These are phyloP conservation scores for Ametastegia equiseti DNA, from an alignment of 2,888 invertebrate species.

Conservation along the genomic window DNA sequence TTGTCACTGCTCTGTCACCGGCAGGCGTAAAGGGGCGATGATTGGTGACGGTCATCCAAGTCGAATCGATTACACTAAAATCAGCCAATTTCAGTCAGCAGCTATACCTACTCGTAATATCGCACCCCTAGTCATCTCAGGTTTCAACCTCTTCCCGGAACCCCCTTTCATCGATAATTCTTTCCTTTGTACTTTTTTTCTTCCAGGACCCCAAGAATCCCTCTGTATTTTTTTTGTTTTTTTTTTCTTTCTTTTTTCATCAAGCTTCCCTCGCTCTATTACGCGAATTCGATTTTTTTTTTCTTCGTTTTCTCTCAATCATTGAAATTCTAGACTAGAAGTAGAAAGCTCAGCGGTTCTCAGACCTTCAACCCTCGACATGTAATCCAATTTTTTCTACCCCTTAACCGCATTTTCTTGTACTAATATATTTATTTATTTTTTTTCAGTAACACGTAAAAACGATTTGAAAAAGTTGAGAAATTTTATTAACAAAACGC, in stretches of 20 bases:
- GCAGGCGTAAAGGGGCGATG: constrained; percentile 34
- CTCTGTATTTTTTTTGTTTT: background rate
- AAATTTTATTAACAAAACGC: no score
- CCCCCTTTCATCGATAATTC: background rate
- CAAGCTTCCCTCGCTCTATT: background rate
- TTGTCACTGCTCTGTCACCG: constrained; percentile 47
- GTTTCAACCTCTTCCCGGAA: background rate
- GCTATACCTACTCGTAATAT: background rate
- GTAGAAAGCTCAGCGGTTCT: background rate
- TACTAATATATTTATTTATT: no score
- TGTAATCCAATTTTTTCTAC: background rate
- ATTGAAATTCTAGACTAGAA: background rate
- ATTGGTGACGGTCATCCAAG: constrained; percentile 18
- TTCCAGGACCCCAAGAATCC: background rate
- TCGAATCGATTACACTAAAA: constrained; percentile 18
- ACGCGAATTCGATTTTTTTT: background rate
- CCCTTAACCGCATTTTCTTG: background rate
- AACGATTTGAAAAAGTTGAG: no score
- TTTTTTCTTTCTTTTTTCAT: background rate
- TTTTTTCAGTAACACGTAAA: background rate
- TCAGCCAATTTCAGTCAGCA: background rate
- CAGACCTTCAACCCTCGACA: background rate
- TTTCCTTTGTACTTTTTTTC: background rate
- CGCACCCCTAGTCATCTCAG: background rate
- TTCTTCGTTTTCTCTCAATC: no score